Evolutionary conservation across 2,888 invertebrate species (phyloP).

Genomic region (Drosophila hawaiiensis): DNA sequence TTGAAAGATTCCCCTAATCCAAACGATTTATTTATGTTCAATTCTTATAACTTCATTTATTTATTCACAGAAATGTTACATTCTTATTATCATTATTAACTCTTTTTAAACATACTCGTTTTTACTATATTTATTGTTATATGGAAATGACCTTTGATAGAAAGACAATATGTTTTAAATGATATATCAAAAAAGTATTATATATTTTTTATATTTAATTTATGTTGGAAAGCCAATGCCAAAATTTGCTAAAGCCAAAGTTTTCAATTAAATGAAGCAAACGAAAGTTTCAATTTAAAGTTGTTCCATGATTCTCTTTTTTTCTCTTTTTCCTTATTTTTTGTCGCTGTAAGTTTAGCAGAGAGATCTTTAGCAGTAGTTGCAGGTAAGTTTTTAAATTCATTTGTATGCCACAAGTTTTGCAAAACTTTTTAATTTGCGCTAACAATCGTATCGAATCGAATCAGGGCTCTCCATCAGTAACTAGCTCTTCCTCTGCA

Average conservation of each 20-base stretch:
- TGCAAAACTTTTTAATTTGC: conserved; percentile 60
- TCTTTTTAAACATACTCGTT: no score
- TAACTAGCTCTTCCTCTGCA: conserved; percentile 23
- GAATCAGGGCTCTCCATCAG: conserved; percentile 49
- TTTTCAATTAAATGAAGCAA: background rate
- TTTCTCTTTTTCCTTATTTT: background rate
- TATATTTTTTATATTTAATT: background rate
- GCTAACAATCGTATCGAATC: conserved; percentile 68
- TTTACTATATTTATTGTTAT: background rate
- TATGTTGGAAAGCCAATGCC: background rate
- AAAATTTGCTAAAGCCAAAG: background rate
- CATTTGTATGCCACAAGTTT: conserved; percentile 74
- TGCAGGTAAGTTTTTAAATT: conserved; percentile 63
- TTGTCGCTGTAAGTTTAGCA: background rate
- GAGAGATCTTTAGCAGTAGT: conserved; percentile 4
- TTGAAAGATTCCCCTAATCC: background rate
- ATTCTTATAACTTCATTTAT: background rate
- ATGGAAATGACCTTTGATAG: background rate
- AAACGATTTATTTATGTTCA: no score
- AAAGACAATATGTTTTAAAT: no score
- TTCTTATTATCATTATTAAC: background rate
- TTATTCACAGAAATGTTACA: background rate
- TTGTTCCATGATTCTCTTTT: background rate
- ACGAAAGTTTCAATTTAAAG: background rate
- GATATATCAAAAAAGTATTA: background rate